phyloP scores from a whole-genome alignment of 2,888 invertebrate species.

The Leptarthrus brevirostris region DNA sequence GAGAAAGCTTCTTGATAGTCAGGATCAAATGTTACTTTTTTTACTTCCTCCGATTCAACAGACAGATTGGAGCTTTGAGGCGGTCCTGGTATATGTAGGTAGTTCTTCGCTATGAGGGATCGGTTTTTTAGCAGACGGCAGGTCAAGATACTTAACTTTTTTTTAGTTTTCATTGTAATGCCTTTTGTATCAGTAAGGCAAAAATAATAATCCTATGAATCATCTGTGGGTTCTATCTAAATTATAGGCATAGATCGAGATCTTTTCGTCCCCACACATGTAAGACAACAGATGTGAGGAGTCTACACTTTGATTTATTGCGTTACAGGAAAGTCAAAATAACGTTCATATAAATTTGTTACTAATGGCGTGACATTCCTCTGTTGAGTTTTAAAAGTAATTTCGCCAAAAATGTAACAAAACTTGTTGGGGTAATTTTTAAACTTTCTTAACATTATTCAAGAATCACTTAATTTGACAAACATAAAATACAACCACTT shows the following conservation, averaged over 20 bases:
- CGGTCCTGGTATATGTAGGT: too few species aligned
- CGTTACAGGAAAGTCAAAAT: conserved; percentile 16
- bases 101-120: too few species aligned
- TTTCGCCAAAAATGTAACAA: conserved; percentile 22
- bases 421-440: conserved; percentile 21
- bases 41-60: too few species aligned
- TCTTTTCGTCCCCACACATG: not conserved
- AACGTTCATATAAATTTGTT: not conserved
- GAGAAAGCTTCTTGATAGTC: too few species aligned
- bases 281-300: conserved; percentile 1
- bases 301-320: conserved; percentile 1
- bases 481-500: conserved; percentile 4
- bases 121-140: too few species aligned
- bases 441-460: conserved; percentile 16
- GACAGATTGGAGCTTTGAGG: too few species aligned
- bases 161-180: too few species aligned
- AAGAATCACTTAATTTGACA: not conserved
- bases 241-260: not conserved
- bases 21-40: too few species aligned
- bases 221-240: too few species aligned
- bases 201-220: too few species aligned
- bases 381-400: conserved; percentile 8
- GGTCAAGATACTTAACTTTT: too few species aligned
- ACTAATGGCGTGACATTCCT: conserved; percentile 24
- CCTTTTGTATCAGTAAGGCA: too few species aligned